Evolutionary conservation across 2,888 invertebrate genomes (phyloP).

Genomic region (Drosophila bunnanda): DNA sequence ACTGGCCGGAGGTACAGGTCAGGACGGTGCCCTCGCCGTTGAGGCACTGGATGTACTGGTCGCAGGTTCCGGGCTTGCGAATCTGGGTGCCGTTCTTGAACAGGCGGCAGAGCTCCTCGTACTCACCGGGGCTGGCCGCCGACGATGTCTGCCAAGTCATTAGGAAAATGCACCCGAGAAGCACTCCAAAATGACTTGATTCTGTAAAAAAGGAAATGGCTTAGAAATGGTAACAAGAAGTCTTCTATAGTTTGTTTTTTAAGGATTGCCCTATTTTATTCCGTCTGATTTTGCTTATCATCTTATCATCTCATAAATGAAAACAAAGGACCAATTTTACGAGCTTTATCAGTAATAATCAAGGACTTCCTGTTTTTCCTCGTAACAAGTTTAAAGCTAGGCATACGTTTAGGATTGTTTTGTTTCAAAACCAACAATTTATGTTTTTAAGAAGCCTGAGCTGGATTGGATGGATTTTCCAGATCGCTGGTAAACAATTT

Average conservation of each 20-base stretch:
- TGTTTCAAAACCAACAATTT: not conserved
- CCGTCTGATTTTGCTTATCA: not conserved
- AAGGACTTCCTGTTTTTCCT: not conserved
- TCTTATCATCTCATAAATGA: constrained; percentile 1
- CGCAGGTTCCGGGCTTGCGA: constrained; percentile 76
- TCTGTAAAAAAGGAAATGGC: not conserved
- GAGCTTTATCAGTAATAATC: not conserved
- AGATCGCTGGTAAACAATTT: not conserved
- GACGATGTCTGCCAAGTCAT: constrained; percentile 20
- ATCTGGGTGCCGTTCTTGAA: constrained; percentile 68
- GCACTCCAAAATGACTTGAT: not conserved
- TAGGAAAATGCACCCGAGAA: constrained; percentile 46
- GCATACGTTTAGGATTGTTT: not conserved
- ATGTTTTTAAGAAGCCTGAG: too few relatives aligned
- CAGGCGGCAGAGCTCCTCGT: constrained; percentile 65
- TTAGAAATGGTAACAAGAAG: too few relatives aligned
- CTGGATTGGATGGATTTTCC: not conserved
- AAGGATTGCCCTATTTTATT: not conserved
- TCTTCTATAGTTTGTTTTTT: too few relatives aligned
- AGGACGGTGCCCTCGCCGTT: constrained; percentile 43
- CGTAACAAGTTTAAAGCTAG: not conserved
- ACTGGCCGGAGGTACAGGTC: constrained; percentile 48
- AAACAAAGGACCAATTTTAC: not conserved
- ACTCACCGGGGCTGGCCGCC: constrained; percentile 26
- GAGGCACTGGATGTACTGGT: constrained; percentile 73